These are phyloP conservation scores for Slavum lentiscoides DNA, from an alignment of 2,888 invertebrate genomes.

Conservation along the genomic window DNA sequence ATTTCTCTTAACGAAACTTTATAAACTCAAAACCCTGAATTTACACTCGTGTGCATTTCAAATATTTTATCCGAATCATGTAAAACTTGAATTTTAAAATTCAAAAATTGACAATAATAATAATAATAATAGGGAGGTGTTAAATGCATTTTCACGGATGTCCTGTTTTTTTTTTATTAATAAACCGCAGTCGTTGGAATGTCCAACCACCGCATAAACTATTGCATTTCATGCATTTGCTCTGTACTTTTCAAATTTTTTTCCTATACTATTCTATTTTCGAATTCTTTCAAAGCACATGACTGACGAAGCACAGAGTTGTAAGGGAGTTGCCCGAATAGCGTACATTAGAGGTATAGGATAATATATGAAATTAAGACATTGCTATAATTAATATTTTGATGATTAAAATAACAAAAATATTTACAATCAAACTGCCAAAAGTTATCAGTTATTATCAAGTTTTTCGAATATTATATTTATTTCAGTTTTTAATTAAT, in stretches of 20 bases:
- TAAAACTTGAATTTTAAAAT: conserved; percentile 10
- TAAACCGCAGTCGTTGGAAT: conserved; percentile 15
- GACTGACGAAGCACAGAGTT: background rate
- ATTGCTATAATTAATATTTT: background rate
- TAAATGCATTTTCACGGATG: no score
- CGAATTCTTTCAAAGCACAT: conserved; percentile 14
- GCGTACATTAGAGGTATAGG: background rate
- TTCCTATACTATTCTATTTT: background rate
- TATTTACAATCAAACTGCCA: no score
- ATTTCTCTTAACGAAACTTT: no score
- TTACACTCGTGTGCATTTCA: background rate
- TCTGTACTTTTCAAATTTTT: background rate
- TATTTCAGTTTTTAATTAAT: background rate
- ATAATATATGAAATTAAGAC: background rate
- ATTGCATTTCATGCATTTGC: background rate
- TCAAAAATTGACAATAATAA: background rate
- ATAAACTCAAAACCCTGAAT: no score
- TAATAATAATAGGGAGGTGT: background rate
- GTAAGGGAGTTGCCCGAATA: background rate
- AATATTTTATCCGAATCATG: background rate
- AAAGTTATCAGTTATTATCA: background rate
- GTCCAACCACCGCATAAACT: background rate
- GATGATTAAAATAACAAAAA: background rate
- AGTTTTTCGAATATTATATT: background rate
- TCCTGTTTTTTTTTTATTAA: no score